phyloP scores from a whole-genome alignment of 2,888 invertebrate species.

The Andricus curvator region DNA sequence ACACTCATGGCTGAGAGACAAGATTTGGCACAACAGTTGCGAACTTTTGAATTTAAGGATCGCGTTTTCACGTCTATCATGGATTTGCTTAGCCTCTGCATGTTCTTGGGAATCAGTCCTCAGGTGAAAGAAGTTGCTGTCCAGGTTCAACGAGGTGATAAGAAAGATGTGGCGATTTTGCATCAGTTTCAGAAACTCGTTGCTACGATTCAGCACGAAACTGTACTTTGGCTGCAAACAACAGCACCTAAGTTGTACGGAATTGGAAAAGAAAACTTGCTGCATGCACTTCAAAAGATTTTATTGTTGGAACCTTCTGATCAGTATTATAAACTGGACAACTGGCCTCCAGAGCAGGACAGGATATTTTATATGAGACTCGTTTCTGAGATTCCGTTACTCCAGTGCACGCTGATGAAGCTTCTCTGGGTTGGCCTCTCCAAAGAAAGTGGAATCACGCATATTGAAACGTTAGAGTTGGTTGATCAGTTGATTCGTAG shows the following conservation, averaged over 20 bases:
- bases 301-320: conserved; percentile 89
- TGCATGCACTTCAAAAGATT: conserved; percentile 89
- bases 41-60: conserved; percentile 87
- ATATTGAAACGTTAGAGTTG: conserved; percentile 92
- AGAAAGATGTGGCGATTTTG: conserved; percentile 76
- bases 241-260: conserved; percentile 87
- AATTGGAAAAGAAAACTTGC: conserved; percentile 86
- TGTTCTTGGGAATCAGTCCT: conserved; percentile 88
- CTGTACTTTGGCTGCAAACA: conserved; percentile 93
- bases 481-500: conserved; percentile 91
- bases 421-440: conserved; percentile 90
- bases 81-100: conserved; percentile 92
- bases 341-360: conserved; percentile 96
- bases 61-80: conserved; percentile 90
- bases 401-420: conserved; percentile 90
- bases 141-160: conserved; percentile 80
- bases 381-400: conserved; percentile 92
- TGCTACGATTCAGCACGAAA: conserved; percentile 87
- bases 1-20: conserved; percentile 85
- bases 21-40: conserved; percentile 82
- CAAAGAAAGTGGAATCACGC: conserved; percentile 89
- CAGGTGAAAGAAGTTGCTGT: conserved; percentile 85
- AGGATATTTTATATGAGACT: conserved; percentile 88
- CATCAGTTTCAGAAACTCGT: conserved; percentile 79
- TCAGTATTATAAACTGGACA: conserved; percentile 89